phyloP scores from a whole-genome alignment of 2,797 vertebrate genomes.

The Rousettus madagascariensis region DNA sequence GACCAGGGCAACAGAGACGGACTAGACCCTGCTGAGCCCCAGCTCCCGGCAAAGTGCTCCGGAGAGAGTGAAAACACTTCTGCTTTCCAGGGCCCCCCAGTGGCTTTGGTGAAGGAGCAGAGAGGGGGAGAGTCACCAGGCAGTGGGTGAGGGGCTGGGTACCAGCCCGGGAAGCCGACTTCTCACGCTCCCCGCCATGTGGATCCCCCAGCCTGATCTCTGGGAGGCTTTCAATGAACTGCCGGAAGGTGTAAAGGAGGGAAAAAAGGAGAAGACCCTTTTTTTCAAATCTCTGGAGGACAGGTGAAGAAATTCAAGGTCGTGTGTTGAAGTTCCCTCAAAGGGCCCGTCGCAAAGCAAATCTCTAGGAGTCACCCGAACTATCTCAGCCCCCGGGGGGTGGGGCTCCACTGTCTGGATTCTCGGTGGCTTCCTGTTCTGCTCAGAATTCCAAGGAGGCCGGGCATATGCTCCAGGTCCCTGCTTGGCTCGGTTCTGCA shows the following conservation, averaged over 20 bases:
- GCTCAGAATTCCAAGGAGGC: conserved; percentile 4
- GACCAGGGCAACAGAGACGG: not conserved
- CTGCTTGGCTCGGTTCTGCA: not conserved
- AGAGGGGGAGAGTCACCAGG: not conserved
- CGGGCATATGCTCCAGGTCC: conserved; percentile 26
- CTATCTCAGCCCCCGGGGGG: not conserved
- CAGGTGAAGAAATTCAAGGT: not conserved
- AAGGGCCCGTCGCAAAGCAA: not conserved
- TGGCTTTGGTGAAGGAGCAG: not conserved
- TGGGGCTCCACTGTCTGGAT: not conserved
- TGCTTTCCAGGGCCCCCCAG: rapidly evolving
- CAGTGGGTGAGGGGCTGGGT: not conserved
- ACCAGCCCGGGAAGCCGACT: rapidly evolving
- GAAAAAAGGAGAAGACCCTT: not conserved
- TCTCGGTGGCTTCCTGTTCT: not conserved
- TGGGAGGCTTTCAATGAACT: not conserved
- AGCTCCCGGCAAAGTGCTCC: not conserved
- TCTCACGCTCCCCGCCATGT: rapidly evolving
- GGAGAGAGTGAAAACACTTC: not conserved
- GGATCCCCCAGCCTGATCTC: not conserved
- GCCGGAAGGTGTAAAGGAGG: not conserved
- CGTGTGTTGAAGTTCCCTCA: not conserved
- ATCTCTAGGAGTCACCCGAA: not conserved
- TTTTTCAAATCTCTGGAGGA: not conserved
- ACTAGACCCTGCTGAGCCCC: rapidly evolving